These are phyloP conservation scores for Adelges cooleyi DNA, from an alignment of 1,140 invertebrate genomes.

Conservation along the genomic window DNA sequence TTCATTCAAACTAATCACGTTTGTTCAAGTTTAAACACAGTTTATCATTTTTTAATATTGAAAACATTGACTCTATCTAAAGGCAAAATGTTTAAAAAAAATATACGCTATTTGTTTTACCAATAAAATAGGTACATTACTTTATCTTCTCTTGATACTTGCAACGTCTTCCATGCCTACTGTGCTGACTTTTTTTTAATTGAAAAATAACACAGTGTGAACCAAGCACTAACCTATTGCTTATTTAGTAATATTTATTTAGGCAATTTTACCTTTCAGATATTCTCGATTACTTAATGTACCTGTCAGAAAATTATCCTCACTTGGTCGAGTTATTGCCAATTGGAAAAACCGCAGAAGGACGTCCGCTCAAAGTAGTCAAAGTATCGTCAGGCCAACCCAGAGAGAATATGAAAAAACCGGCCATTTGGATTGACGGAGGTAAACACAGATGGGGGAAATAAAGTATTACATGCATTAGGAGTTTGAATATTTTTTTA, in stretches of 20 bases:
- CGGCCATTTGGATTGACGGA: conserved; percentile 50
- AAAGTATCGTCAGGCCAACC: conserved; percentile 43
- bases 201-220: too few relatives aligned
- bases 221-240: too few relatives aligned
- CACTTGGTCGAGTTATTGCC: conserved; percentile 52
- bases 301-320: conserved; percentile 57
- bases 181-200: too few relatives aligned
- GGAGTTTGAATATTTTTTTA: too few relatives aligned
- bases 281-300: conserved; percentile 43
- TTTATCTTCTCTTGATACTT: too few relatives aligned
- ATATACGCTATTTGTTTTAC: too few relatives aligned
- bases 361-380: conserved; percentile 56
- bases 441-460: too few relatives aligned
- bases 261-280: conserved; percentile 38
- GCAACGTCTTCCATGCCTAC: too few relatives aligned
- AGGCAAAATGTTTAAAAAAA: background rate
- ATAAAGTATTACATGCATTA: background rate
- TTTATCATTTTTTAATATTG: background rate
- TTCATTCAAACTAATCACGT: conserved; percentile 33
- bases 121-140: too few relatives aligned
- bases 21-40: background rate
- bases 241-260: too few relatives aligned
- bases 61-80: background rate
- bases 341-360: conserved; percentile 65
- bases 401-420: conserved; percentile 43